Percentiles rank a stretch among this genome's conserved stretches.
Conservation (phyloP, 1,140 invertebrate species). For the Planococcus citri region DNA sequence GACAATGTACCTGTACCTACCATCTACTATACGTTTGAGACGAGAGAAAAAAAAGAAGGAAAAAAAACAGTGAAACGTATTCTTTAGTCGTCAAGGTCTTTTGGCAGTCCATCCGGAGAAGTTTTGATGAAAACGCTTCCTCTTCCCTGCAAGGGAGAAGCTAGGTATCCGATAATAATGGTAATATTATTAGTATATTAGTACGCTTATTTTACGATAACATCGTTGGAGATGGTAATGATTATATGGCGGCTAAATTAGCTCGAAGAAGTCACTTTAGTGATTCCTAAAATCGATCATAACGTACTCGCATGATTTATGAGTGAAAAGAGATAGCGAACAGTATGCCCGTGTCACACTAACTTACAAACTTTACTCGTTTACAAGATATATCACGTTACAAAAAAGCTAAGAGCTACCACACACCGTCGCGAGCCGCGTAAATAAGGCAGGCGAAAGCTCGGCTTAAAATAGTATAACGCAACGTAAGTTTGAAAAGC, state of each 20-base stretch:
- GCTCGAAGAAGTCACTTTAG: constrained; percentile 1
- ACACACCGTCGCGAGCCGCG: not conserved
- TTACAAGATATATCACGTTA: no score
- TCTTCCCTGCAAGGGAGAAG: not conserved
- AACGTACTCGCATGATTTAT: not conserved
- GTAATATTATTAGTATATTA: constrained; percentile 14
- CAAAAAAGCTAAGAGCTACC: no score
- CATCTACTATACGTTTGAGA: not conserved
- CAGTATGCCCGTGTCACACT: no score
- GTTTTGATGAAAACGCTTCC: constrained; percentile 2
- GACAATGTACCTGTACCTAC: no score
- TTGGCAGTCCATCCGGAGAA: not conserved
- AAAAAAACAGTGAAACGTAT: no score
- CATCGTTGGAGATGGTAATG: constrained; percentile 19
- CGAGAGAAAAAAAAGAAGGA: not conserved
- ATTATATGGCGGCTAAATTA: not conserved
- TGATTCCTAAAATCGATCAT: constrained; percentile 3
- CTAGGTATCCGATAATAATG: constrained; percentile 11
- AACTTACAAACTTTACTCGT: no score
- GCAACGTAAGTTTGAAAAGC: not conserved
- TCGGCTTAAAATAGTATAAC: not conserved
- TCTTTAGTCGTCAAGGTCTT: no score
- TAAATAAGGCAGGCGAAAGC: not conserved
- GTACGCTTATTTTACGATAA: constrained; percentile 12
- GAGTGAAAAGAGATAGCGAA: not conserved